phyloP scores from a whole-genome alignment of 2,113 vertebrate species.

The Acrocephalus kingi region DNA sequence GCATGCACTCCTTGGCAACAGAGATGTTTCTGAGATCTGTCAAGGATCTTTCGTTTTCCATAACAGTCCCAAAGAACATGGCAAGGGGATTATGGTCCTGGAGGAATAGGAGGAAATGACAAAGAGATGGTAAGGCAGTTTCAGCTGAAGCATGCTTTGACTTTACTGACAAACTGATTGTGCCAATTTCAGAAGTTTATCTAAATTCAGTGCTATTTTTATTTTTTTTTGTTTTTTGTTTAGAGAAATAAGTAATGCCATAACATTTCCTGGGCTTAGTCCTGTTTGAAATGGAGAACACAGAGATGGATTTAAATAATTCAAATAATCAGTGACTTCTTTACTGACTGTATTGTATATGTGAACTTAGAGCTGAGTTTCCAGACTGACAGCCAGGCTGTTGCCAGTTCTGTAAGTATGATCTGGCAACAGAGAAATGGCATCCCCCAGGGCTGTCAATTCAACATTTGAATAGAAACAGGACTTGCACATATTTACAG shows the following conservation, averaged over 20 bases:
- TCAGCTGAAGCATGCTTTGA: neutral
- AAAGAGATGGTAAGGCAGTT: neutral
- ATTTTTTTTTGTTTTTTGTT: neutral
- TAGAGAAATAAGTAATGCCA: neutral
- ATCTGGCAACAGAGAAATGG: neutral
- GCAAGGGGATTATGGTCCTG: neutral
- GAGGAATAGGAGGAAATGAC: neutral
- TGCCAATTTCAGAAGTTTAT: neutral
- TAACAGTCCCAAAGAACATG: neutral
- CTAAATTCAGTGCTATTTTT: neutral
- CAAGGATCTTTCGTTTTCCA: neutral
- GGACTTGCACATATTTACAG: constrained; percentile 13
- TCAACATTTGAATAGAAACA: constrained; percentile 1
- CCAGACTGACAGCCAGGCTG: neutral
- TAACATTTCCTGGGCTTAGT: neutral
- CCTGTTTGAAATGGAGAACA: neutral
- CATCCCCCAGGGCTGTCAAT: neutral
- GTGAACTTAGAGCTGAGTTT: constrained; percentile 16
- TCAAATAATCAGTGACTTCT: neutral
- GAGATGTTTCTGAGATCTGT: neutral
- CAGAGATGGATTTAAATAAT: neutral
- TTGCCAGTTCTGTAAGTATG: neutral
- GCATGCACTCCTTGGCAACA: neutral
- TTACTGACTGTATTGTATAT: neutral
- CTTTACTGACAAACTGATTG: neutral